Conservation (phyloP, 1,140 invertebrate genomes). For the Drosophila orosa region DNA sequence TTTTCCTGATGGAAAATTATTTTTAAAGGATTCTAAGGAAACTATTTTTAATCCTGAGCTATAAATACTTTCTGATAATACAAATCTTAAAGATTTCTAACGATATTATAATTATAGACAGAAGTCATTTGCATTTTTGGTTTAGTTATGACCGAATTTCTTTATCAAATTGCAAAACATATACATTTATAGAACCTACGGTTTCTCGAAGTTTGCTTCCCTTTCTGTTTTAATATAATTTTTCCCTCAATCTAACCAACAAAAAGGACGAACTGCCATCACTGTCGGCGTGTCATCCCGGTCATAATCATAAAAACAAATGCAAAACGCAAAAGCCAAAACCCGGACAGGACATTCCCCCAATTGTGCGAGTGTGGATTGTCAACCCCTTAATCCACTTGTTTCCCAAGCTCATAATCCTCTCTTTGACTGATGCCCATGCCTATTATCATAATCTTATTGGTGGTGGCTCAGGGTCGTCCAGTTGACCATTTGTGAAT, state of each 20-base stretch:
- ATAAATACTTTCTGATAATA: neutral
- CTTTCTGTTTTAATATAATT: neutral
- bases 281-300: conserved; percentile 18
- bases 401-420: conserved; percentile 59
- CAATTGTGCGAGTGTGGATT: neutral
- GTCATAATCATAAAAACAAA: conserved; percentile 78
- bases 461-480: conserved; percentile 1
- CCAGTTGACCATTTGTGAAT: conserved; percentile 45
- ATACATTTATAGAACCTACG: too few species aligned
- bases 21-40: too few species aligned
- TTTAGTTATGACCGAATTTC: neutral
- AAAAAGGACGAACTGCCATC: neutral
- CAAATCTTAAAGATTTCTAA: neutral
- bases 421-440: conserved; percentile 15
- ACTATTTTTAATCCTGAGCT: too few species aligned
- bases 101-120: neutral
- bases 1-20: neutral
- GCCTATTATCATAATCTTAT: conserved; percentile 58
- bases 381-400: conserved; percentile 79
- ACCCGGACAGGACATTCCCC: conserved; percentile 25
- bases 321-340: conserved; percentile 71
- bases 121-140: too few species aligned
- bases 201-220: neutral
- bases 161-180: neutral
- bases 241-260: neutral